These are phyloP conservation scores for Habrosyne pyritoides DNA, from an alignment of 2,888 invertebrate species.

Conservation along the genomic window DNA sequence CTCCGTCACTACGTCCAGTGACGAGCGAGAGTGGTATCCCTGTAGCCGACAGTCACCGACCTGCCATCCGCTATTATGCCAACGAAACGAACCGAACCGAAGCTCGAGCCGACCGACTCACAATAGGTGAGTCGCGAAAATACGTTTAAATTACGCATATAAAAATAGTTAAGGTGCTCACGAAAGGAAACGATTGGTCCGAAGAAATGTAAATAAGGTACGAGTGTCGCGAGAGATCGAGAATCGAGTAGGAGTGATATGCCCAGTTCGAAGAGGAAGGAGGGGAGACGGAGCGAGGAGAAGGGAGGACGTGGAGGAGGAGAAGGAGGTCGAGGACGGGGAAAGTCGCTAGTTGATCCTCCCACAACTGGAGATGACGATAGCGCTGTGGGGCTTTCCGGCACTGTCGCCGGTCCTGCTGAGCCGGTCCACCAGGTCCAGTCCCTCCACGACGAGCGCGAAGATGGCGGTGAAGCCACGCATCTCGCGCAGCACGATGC, in stretches of 20 bases:
- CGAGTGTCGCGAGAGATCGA: conserved; percentile 18
- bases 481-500: conserved; percentile 92
- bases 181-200: conserved; percentile 32
- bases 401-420: conserved; percentile 90
- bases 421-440: conserved; percentile 90
- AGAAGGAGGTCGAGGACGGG: conserved; percentile 11
- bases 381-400: conserved; percentile 89
- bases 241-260: background rate
- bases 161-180: conserved; percentile 43
- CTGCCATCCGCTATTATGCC: conserved; percentile 12
- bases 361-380: conserved; percentile 89
- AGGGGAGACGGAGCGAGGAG: background rate
- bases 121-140: conserved; percentile 34
- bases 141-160: conserved; percentile 37
- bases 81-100: conserved; percentile 14
- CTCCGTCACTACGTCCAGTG: too few relatives aligned
- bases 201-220: conserved; percentile 31
- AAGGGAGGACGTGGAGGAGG: conserved; percentile 14
- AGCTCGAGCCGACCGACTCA: conserved; percentile 43
- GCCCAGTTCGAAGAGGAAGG: background rate
- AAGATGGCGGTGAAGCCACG: conserved; percentile 92
- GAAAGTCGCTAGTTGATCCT: conserved; percentile 81
- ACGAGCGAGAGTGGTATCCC: background rate
- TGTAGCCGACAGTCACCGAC: background rate
- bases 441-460: conserved; percentile 90